Conservation (phyloP, 2,113 vertebrate genomes). For the Urocitellus parryii region DNA sequence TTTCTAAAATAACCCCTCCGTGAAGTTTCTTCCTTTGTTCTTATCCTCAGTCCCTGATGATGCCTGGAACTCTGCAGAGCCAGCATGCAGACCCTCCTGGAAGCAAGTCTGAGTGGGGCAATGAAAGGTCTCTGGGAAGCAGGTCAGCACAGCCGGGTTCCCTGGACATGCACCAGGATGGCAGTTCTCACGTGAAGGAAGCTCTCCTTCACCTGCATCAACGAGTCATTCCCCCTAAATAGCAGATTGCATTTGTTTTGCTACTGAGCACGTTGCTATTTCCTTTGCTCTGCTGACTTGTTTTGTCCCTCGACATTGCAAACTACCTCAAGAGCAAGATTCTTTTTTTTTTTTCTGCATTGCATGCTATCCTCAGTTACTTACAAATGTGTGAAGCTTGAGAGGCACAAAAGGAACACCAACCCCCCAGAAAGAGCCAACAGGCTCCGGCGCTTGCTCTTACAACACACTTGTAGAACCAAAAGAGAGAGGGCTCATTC, state of each 20-base stretch:
- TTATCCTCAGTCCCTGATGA: neutral
- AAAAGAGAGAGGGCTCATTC: neutral
- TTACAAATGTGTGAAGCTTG: neutral
- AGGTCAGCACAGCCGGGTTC: neutral
- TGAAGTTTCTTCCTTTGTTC: neutral
- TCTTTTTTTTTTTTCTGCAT: neutral
- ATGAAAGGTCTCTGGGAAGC: neutral
- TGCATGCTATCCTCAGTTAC: neutral
- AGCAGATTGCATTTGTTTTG: neutral
- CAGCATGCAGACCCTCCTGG: neutral
- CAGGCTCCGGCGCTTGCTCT: neutral
- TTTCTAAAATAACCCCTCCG: neutral
- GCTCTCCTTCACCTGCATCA: neutral
- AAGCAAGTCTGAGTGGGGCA: neutral
- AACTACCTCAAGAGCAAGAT: neutral
- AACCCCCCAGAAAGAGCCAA: neutral
- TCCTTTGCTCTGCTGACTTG: neutral
- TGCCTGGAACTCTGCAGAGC: neutral
- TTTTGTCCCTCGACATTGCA: neutral
- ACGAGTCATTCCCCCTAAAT: neutral
- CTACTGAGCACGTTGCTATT: neutral
- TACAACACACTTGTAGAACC: neutral
- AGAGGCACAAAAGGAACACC: neutral
- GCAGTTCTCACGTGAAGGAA: neutral
- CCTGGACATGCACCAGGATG: neutral